Percentiles rank a stretch among this genome's conserved stretches.
phyloP scores from a whole-genome alignment of 2,888 invertebrate species.

The Pharmacophagus antenor region DNA sequence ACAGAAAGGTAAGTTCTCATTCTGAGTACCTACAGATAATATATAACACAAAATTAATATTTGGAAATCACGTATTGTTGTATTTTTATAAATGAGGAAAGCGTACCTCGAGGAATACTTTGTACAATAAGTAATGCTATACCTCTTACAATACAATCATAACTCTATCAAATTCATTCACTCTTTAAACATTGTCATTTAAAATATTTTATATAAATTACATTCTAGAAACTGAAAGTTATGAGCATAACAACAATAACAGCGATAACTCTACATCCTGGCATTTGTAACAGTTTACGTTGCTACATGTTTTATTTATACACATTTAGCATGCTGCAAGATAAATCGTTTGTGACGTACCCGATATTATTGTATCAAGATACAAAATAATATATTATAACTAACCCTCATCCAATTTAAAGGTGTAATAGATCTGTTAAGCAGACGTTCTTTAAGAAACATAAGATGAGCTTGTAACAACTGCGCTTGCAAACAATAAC shows the following conservation, averaged over 20 bases:
- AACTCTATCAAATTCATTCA: too few relatives aligned
- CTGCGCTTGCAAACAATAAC: slow-evolving; percentile 91
- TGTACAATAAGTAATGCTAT: too few relatives aligned
- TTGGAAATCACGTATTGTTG: too few relatives aligned
- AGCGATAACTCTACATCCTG: slow-evolving; percentile 20
- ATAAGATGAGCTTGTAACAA: slow-evolving; percentile 87
- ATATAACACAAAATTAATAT: too few relatives aligned
- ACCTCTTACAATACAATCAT: too few relatives aligned
- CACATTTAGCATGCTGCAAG: background rate
- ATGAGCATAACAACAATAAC: background rate
- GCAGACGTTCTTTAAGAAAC: slow-evolving; percentile 85
- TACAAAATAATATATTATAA: slow-evolving; percentile 21
- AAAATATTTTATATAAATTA: background rate
- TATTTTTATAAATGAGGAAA: too few relatives aligned
- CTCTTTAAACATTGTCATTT: too few relatives aligned
- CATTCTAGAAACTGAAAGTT: background rate
- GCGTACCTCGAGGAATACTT: too few relatives aligned
- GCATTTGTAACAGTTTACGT: slow-evolving; percentile 7
- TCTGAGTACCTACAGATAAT: too few relatives aligned
- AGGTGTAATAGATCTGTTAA: slow-evolving; percentile 86
- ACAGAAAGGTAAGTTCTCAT: too few relatives aligned
- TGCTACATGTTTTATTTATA: background rate
- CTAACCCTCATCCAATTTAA: slow-evolving; percentile 89
- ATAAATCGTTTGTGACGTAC: background rate
- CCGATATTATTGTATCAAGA: background rate